Evolutionary conservation across 2,797 vertebrate species (phyloP), one percentile per base, ranked within the genome.

Genomic region (Serranus cabrilla): DNA sequence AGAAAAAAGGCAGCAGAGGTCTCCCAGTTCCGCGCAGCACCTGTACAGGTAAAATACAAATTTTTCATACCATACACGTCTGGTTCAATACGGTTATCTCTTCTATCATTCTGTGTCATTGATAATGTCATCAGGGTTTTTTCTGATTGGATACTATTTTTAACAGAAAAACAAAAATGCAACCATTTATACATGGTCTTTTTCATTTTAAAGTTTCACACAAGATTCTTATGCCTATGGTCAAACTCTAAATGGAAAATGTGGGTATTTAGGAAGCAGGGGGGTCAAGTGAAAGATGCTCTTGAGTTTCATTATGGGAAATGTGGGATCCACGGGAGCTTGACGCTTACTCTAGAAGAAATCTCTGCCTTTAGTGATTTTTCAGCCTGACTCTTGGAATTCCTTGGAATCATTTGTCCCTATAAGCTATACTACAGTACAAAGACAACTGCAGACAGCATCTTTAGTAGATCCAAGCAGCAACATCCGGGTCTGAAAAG

Each of bases 41-140:
- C 80, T 67, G 61, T 78, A 25, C 78, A 94, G 90, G 94, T 95
- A 83, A 75, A 71, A 51, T 16, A 62, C 20, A 7, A 6, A 42
- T 21, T 11, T 27, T 46, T n/a, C 14, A 39, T 13, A 9, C 34
- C 11, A 20, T 20, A n/a, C 4, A 7, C 2, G n/a, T 52, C 50
- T 12, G 5, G 4, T 21, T 25, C 42, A 56, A 11, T 23, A 4
- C 8, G 5, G 34, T 62, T 11, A 18, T 11, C 52, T 74, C 14
- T 20, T 25, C 1, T 50, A 0, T n/a, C 13, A 27, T 43, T 12
- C 25, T 25, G 14, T 31, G 54, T 43, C 6, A 6, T 42, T 49
- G 20, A 21, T 21, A 12, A 47, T n/a, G 23, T 27, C 25, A 20
- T 61, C 18, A 43, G 2, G 21, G 21, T 59, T 12, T 25, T n/a